Conservation (phyloP, 2,888 invertebrate genomes). For the Drosophila mayaguana region DNA sequence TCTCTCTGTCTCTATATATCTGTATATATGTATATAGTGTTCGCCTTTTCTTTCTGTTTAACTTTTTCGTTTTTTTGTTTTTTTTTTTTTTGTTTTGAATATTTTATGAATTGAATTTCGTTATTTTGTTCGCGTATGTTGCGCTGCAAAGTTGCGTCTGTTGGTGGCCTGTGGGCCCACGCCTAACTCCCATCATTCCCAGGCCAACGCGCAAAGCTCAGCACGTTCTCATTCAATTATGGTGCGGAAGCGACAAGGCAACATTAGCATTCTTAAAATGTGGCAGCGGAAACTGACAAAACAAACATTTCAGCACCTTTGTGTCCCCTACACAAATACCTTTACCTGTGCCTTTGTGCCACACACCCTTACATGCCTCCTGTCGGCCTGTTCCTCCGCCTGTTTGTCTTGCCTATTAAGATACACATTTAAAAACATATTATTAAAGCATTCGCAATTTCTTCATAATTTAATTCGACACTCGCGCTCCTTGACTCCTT, state of each 20-base stretch:
- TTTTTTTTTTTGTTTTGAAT: constrained; percentile 56
- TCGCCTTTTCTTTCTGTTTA: constrained; percentile 29
- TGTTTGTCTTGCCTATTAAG: constrained; percentile 8
- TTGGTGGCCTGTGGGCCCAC: constrained; percentile 23
- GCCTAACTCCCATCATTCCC: neutral
- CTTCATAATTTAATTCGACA: constrained; percentile 73
- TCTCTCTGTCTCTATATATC: neutral
- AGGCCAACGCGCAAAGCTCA: constrained; percentile 36
- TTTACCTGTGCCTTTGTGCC: neutral
- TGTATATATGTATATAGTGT: constrained; percentile 42
- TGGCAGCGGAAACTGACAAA: constrained; percentile 69
- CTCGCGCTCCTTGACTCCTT: constrained; percentile 4
- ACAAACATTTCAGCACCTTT: constrained; percentile 75
- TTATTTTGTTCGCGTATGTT: constrained; percentile 79
- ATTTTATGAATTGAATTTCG: constrained; percentile 80
- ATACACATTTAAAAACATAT: constrained; percentile 59
- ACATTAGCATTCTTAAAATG: constrained; percentile 74
- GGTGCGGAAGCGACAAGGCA: constrained; percentile 61
- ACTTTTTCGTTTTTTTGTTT: constrained; percentile 4
- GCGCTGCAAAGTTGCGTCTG: constrained; percentile 65
- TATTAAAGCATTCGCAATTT: constrained; percentile 76
- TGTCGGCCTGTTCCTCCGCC: neutral
- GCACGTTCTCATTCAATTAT: constrained; percentile 79
- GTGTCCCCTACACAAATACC: constrained; percentile 7
- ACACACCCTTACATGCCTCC: neutral